These are phyloP conservation scores for Eupeodes corollae DNA, from an alignment of 1,140 invertebrate species.

Conservation along the genomic window DNA sequence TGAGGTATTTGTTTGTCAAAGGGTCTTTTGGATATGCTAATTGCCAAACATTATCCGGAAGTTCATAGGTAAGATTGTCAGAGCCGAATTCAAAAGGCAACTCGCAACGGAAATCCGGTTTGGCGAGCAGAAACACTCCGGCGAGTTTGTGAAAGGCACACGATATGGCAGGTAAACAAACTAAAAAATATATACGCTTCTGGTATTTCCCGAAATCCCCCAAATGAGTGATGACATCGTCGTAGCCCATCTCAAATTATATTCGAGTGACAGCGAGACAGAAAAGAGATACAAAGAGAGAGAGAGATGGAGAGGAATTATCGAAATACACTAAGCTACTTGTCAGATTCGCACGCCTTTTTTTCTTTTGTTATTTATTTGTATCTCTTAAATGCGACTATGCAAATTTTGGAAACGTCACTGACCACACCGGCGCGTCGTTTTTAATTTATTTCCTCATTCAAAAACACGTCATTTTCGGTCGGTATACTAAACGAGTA, in stretches of 20 bases:
- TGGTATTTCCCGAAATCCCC: constrained; percentile 68
- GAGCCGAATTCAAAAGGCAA: constrained; percentile 43
- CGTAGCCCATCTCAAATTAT: constrained; percentile 51
- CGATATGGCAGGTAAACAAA: constrained; percentile 59
- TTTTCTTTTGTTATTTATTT: no score
- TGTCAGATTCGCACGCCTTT: no score
- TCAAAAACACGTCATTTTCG: no score
- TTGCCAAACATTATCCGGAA: constrained; percentile 38
- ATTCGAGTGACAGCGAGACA: no score
- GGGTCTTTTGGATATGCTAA: constrained; percentile 44
- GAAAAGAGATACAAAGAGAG: no score
- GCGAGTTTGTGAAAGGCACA: constrained; percentile 66
- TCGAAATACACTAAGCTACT: no score
- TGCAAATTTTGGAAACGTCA: no score
- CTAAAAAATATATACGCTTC: constrained; percentile 53
- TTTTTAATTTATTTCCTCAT: no score
- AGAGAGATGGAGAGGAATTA: no score
- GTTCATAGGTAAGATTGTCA: constrained; percentile 40
- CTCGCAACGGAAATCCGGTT: constrained; percentile 49
- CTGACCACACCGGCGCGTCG: no score
- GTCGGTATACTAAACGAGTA: no score
- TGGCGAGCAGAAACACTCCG: constrained; percentile 58
- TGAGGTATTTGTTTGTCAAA: constrained; percentile 37
- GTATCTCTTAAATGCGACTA: no score
- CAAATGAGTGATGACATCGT: constrained; percentile 53